phyloP scores from a whole-genome alignment of 2,888 invertebrate genomes.

The Lycaena phlaeas region DNA sequence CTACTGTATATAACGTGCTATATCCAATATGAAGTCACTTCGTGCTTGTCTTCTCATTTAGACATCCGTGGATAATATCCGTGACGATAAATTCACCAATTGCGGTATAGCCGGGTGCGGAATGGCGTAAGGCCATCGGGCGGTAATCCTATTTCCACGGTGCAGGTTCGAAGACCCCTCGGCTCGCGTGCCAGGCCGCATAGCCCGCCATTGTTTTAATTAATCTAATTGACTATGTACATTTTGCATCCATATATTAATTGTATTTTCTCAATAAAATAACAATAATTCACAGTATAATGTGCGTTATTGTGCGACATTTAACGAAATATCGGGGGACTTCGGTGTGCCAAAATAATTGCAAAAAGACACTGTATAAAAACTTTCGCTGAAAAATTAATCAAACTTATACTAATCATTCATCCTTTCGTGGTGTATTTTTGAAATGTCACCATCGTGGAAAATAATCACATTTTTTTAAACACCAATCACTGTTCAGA shows the following conservation, averaged over 20 bases:
- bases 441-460: slow-evolving; percentile 18
- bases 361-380: background rate
- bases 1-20: background rate
- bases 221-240: slow-evolving; percentile 43
- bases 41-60: background rate
- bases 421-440: slow-evolving; percentile 28
- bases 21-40: background rate
- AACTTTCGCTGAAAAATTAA: background rate
- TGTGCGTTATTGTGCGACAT: no score
- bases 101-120: slow-evolving; percentile 37
- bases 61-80: background rate
- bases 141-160: slow-evolving; percentile 65
- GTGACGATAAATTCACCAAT: background rate
- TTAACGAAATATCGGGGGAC: no score
- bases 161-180: slow-evolving; percentile 53
- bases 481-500: slow-evolving; percentile 36
- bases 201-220: slow-evolving; percentile 26
- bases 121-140: slow-evolving; percentile 51
- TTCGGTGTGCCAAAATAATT: no score
- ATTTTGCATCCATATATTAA: background rate
- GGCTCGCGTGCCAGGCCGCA: slow-evolving; percentile 41
- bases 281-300: no score
- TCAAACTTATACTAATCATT: slow-evolving; percentile 40
- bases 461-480: slow-evolving; percentile 11
- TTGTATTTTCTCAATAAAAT: no score